A percentile compares a stretch with the other conserved stretches of the same genome.
phyloP scores from a whole-genome alignment of 2,797 vertebrate species.

The Coccyzus lansbergi region DNA sequence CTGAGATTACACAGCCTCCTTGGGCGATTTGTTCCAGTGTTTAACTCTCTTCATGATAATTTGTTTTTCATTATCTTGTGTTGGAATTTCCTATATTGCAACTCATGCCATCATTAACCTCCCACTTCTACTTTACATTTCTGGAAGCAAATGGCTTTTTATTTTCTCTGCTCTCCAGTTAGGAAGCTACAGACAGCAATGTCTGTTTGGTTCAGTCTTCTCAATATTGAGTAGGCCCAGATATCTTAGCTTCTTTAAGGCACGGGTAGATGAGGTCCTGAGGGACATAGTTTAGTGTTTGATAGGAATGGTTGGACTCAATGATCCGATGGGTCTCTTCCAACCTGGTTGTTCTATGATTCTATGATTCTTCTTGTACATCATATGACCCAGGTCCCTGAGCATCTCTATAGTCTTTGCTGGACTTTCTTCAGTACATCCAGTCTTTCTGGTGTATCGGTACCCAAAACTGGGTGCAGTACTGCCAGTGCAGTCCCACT shows the following conservation, averaged over 20 bases:
- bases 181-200: background rate
- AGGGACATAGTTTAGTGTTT: too few species aligned
- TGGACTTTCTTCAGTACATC: background rate
- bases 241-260: background rate
- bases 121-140: background rate
- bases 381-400: background rate
- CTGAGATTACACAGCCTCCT: background rate
- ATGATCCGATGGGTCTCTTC: too few species aligned
- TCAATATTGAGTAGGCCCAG: background rate
- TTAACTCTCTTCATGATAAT: background rate
- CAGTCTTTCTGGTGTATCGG: too few species aligned
- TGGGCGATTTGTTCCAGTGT: background rate
- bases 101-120: background rate
- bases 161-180: background rate
- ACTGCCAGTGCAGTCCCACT: too few species aligned
- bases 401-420: background rate
- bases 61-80: background rate
- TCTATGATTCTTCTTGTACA: background rate
- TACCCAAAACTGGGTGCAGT: too few species aligned
- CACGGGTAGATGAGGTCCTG: too few species aligned
- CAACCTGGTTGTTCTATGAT: too few species aligned
- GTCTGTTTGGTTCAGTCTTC: background rate
- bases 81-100: background rate
- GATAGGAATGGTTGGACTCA: too few species aligned
- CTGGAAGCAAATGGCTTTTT: background rate